These are phyloP conservation scores for Chondrilla cf. caribensis DNA, from an alignment of 37 sponge, comb jelly and placozoan species.

Conservation along the genomic window DNA sequence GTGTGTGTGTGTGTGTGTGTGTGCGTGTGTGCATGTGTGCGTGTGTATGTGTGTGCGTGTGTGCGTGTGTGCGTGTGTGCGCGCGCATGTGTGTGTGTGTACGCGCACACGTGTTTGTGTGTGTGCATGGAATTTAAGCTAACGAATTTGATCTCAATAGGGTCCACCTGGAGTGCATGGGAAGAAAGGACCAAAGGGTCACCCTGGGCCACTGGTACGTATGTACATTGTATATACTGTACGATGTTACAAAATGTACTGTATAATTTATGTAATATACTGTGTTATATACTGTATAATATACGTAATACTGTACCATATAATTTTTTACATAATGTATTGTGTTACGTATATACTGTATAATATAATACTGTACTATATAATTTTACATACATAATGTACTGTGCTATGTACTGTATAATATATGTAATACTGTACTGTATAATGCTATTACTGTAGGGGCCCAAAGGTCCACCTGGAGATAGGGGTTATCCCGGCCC, in stretches of 20 bases:
- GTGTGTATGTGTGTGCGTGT: not conserved
- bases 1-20: not conserved
- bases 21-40: not conserved
- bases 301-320: too few species aligned
- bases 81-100: not conserved
- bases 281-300: too few species aligned
- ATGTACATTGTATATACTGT: not conserved
- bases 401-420: too few species aligned
- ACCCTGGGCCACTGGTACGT: slow-evolving; percentile 1
- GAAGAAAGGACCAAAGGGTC: not conserved
- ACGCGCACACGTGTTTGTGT: not conserved
- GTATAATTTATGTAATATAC: too few species aligned
- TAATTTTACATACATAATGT: too few species aligned
- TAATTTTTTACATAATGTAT: too few species aligned
- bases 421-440: not conserved
- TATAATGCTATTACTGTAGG: not conserved
- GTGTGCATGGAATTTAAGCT: not conserved
- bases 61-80: slow-evolving; percentile 5
- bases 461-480: not conserved
- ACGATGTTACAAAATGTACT: not conserved
- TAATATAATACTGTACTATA: too few species aligned
- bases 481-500: not conserved
- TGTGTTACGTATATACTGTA: too few species aligned
- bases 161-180: not conserved
- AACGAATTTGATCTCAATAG: not conserved